Base-by-base conservation (phyloP, 2,797 vertebrate species). In the Chelmon rostratus region DNA sequence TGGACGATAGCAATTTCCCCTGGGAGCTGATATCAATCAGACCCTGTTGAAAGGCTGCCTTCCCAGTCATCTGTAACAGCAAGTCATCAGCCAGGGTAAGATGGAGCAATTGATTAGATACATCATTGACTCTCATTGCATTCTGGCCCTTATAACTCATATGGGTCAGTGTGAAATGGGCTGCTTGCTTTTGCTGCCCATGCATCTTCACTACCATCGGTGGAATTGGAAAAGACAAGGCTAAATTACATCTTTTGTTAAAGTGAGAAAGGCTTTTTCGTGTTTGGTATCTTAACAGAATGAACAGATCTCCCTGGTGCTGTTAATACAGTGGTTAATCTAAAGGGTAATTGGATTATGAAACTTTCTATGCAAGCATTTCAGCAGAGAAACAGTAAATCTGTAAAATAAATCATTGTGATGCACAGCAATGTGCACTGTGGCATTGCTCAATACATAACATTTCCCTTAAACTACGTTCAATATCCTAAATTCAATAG, bases 1-100 rank as follows among this genome's bases (percentile, higher is more conserved):
- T 61, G 56, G 84, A 78, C 56, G 25, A 71, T 11, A 65, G 87
- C 81, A 88, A 86, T 90, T 90, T 90, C 88, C 87, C 82, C 49
- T 0, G 28, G 49, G 78, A 86, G 80, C 49, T 56, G 86, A 86
- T 85, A 90, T 92, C 79, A 91, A 90, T 95, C 91, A 91, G 77
- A 69, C 49, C 49, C 68, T 57, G 86, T 75, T 90, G 84, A 91
- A 89, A 88, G 75, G 74, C 79, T 57, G 81, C 73, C 73, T 56
- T 86, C 66, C 47, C 81, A 79, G 79, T 92, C 84, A 76, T 88
- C 88, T 86, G 81, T 78, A 84, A 81, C 69, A 83, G 79, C 75
- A n/a, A 90, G 78, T 75, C 85, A 84, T 86, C 84, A 83, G 68
- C 68, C 8, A 15, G 46, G 70, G 35, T 33, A 76, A 82, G 82